Base-by-base conservation (phyloP, 2,888 invertebrate genomes). In the Tetragonisca angustula region DNA sequence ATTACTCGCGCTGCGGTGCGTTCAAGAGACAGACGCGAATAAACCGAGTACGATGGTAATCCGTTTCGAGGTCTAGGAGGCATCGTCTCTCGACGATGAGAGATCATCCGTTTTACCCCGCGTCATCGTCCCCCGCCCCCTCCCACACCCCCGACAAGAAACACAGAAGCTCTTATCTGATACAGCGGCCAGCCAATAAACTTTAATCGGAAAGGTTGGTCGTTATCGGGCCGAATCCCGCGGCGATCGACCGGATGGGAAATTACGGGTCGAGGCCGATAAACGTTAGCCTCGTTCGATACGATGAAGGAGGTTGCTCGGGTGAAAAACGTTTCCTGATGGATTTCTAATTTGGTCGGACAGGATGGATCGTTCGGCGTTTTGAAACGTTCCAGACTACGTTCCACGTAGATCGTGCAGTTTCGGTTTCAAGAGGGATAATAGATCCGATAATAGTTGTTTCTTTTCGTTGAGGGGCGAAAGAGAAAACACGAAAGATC, bases 161-260 rank as follows among this genome's bases (percentile, higher is more conserved):
- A 84, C 85, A 84, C 85, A 84, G 85, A 84, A 86, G 85, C 76
- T 50, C 59, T 77, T 86, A 86, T 84, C 85, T 81, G 85, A 86
- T 86, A 72, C 81, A 76, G 50, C 71, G 49, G 69, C 54, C 67
- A 32, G 74, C 75, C 78, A 86, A 86, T 86, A 86, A 86, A 86
- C 65, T 76, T 86, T 81, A 86, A 86, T 86, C 85, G 81, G 80
- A 65, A 69, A 73, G 79, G 76, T 79, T 43, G 43, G 43, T 78
- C 73, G 77, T 84, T 86, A 84, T 86, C 81, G 81, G 61, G 64
- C 79, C 79, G 84, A 77, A 85, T 84, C 77, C 84, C n/a, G 70
- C 59, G 76, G 74, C 71, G 67, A 76, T 79, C 64, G 79, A 76
- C 80, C 61, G 72, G 71, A 56, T 11, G 24, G 71, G 64, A 75